These are phyloP conservation scores for Neomonachus schauinslandi DNA, from an alignment of 2,113 vertebrate species.

Conservation along the genomic window DNA sequence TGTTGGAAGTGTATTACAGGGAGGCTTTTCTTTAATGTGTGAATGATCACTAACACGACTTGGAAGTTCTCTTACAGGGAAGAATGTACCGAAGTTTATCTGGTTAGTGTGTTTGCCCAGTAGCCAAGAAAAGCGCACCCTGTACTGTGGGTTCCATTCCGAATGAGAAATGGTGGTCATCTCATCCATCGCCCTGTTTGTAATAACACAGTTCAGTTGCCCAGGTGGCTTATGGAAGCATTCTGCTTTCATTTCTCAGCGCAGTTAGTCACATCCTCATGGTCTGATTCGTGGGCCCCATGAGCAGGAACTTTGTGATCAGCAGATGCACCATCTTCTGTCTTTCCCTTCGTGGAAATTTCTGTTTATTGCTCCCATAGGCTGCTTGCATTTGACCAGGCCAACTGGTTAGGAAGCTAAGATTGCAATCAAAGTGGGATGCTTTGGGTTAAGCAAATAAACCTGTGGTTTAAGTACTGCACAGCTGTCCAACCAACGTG, in stretches of 20 bases:
- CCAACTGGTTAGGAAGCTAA: background rate
- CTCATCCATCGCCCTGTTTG: rapidly evolving
- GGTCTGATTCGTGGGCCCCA: rapidly evolving
- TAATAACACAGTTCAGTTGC: rapidly evolving
- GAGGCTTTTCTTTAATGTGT: background rate
- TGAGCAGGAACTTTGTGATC: background rate
- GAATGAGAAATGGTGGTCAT: no score
- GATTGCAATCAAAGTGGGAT: background rate
- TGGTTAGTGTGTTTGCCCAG: background rate
- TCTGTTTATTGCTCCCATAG: background rate
- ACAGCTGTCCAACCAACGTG: rapidly evolving
- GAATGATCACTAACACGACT: background rate
- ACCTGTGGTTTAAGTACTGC: rapidly evolving
- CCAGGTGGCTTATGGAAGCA: rapidly evolving
- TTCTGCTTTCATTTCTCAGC: background rate
- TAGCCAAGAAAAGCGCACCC: background rate
- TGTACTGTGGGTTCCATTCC: background rate
- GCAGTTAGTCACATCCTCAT: rapidly evolving
- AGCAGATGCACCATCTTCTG: background rate
- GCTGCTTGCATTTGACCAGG: background rate
- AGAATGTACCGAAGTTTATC: background rate
- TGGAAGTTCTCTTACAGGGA: background rate
- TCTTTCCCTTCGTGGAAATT: background rate
- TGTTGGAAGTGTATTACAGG: background rate
- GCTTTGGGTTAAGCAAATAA: background rate